These are phyloP conservation scores for Tupaia chinensis DNA, from an alignment of 2,113 vertebrate genomes.

Conservation along the genomic window DNA sequence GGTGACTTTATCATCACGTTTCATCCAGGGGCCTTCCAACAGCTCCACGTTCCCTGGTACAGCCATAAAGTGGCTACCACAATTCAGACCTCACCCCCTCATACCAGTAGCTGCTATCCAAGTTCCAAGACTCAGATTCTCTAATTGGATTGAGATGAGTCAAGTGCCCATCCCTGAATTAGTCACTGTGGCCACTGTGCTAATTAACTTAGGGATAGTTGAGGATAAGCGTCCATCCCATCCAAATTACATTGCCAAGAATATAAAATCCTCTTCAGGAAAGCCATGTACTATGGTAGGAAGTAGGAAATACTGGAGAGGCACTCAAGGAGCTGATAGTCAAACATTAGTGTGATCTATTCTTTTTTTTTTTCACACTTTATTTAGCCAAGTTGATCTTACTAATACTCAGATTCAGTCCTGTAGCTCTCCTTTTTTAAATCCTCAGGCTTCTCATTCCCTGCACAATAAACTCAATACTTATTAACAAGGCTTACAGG, in stretches of 20 bases:
- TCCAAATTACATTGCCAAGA: background rate
- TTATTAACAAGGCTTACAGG: background rate
- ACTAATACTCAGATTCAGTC: background rate
- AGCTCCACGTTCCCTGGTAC: background rate
- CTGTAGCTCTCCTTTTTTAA: background rate
- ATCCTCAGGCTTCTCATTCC: background rate
- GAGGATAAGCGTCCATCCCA: background rate
- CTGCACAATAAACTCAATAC: background rate
- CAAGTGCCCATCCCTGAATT: background rate
- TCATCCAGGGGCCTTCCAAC: background rate
- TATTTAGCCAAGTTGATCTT: background rate
- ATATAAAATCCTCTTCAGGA: background rate
- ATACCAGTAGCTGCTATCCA: background rate
- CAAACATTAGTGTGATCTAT: background rate
- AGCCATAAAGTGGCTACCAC: background rate
- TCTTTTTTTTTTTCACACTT: background rate
- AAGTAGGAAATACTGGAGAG: background rate
- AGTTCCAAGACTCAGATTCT: background rate
- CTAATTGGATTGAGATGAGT: background rate
- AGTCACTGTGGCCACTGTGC: background rate
- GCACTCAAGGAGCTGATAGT: background rate
- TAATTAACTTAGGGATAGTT: background rate
- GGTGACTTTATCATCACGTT: background rate
- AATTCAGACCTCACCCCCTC: background rate
- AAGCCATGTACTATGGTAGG: background rate